Conservation (phyloP, 2,888 invertebrate species). For the Sympetrum striolatum region DNA sequence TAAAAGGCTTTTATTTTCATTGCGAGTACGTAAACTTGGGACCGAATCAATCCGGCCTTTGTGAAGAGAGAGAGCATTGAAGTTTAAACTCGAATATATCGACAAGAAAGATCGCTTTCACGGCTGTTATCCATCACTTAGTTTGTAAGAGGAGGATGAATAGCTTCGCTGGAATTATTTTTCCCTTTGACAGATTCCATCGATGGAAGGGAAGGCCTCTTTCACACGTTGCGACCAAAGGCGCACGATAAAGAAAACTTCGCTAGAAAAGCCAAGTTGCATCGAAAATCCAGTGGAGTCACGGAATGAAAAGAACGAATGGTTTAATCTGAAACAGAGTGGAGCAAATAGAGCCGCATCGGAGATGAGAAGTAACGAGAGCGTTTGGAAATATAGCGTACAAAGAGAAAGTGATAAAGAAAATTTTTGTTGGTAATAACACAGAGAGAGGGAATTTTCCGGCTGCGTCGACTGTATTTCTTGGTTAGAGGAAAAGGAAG, state of each 20-base stretch:
- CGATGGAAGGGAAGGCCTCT: too few relatives aligned
- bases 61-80: too few relatives aligned
- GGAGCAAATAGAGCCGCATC: background rate
- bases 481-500: background rate
- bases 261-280: background rate
- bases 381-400: background rate
- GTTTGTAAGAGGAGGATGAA: too few relatives aligned
- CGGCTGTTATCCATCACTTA: too few relatives aligned
- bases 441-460: background rate
- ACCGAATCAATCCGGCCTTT: too few relatives aligned
- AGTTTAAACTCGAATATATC: too few relatives aligned
- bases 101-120: too few relatives aligned
- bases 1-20: too few relatives aligned
- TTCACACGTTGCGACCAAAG: too few relatives aligned
- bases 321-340: background rate
- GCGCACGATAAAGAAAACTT: background rate
- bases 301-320: background rate
- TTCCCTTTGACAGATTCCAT: too few relatives aligned
- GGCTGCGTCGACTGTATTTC: background rate
- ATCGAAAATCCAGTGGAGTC: background rate
- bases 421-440: background rate
- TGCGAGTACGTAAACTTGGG: too few relatives aligned
- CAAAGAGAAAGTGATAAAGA: background rate
- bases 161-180: too few relatives aligned
- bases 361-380: background rate